These are phyloP conservation scores for Gallinago media DNA, from an alignment of 2,113 vertebrate genomes.

Conservation along the genomic window DNA sequence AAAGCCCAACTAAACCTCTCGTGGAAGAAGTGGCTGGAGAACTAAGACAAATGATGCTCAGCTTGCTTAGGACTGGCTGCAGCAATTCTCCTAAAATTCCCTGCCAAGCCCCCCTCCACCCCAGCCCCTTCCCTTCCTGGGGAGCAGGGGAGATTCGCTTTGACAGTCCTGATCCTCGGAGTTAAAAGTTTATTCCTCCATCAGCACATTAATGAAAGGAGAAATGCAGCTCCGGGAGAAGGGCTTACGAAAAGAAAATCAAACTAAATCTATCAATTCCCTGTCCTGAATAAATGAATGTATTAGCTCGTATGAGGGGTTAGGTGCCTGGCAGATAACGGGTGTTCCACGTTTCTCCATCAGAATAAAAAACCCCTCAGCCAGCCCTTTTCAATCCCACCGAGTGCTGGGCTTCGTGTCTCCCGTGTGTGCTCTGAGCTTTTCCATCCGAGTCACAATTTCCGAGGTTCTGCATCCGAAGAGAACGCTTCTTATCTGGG, in stretches of 20 bases:
- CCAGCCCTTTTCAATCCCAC: not conserved
- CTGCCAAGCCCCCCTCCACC: not conserved
- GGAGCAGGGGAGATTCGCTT: not conserved
- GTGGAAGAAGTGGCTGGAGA: not conserved
- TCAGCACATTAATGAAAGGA: slow-evolving; percentile 42
- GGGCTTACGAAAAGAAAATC: slow-evolving; percentile 35
- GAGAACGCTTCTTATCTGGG: fast-evolving
- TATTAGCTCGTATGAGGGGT: not conserved
- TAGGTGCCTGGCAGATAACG: not conserved
- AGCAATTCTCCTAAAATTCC: not conserved
- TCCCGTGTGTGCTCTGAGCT: not conserved
- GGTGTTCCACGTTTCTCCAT: not conserved
- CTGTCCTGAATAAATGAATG: slow-evolving; percentile 39
- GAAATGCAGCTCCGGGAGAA: slow-evolving; percentile 8
- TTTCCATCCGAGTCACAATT: not conserved
- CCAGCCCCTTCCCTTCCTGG: not conserved
- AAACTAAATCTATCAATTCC: slow-evolving; percentile 39
- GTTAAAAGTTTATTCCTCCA: slow-evolving; percentile 54
- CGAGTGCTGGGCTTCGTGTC: not conserved
- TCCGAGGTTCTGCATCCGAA: not conserved
- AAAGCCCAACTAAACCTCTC: not conserved
- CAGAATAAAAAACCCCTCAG: not conserved
- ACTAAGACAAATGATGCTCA: not conserved
- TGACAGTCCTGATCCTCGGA: slow-evolving; percentile 35
- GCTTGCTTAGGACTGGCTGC: not conserved